Evolutionary conservation across 2,113 vertebrate species (phyloP).

Genomic region (Megaleporinus macrocephalus): DNA sequence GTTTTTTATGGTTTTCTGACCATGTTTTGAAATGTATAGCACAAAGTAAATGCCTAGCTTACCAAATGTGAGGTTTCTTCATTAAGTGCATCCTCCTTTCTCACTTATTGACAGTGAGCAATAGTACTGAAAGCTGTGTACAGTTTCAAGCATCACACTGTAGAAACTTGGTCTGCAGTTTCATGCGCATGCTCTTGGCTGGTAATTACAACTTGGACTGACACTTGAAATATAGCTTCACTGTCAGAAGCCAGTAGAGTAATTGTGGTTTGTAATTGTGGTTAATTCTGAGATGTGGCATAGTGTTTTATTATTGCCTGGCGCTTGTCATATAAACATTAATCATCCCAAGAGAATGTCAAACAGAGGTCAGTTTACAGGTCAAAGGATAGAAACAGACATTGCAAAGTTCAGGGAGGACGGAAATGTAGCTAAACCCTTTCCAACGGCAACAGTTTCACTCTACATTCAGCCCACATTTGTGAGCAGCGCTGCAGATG

Average conservation of each 20-base stretch:
- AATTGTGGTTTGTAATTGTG: not conserved
- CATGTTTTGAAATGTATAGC: too few relatives aligned
- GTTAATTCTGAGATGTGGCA: not conserved
- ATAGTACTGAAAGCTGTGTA: not conserved
- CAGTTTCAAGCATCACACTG: not conserved
- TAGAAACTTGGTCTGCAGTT: not conserved
- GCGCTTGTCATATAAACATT: not conserved
- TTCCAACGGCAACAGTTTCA: slow-evolving; percentile 10
- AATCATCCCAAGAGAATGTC: not conserved
- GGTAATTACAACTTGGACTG: not conserved
- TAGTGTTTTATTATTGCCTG: not conserved
- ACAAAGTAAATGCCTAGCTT: too few relatives aligned
- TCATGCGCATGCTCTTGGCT: not conserved
- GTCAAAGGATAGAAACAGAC: not conserved
- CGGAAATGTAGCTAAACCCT: slow-evolving; percentile 1
- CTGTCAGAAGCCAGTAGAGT: not conserved
- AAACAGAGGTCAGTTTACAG: not conserved
- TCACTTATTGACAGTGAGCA: not conserved
- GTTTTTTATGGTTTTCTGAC: too few relatives aligned
- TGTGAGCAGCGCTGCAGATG: not conserved
- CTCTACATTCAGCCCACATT: not conserved
- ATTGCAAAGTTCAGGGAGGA: not conserved
- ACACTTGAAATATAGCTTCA: not conserved
- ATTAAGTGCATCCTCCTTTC: not conserved
- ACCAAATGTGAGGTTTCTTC: not conserved